Evolutionary conservation across 2,888 invertebrate genomes (phyloP), one percentile per base, ranked within the genome.

Genomic region (Drosophila putrida): DNA sequence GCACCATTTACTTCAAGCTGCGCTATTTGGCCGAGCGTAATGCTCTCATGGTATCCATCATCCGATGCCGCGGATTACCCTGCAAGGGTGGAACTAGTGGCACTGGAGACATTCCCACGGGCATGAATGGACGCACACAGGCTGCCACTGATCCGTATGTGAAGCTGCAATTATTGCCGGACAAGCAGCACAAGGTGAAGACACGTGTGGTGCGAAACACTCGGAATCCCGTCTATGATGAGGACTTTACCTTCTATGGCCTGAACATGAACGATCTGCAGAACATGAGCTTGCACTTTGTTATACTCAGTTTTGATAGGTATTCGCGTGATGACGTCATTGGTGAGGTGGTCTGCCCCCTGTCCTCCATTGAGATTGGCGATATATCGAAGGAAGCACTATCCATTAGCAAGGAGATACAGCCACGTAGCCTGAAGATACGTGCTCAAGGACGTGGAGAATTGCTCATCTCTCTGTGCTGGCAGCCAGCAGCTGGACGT

Each of bases 171-270:
- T 94, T 99, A 39, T 93, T 99, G 78, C 99, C 99, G 0, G 99
- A 99, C 90, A 99, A 99, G 92, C 98, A 98, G 91, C 98, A 99
- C 92, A 98, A 98, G 93, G 98, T 98, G 61, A 99, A 98, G 93
- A 98, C 98, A 69, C 91, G 99, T 64, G 99, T 99, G 8, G 95
- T 99, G 39, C 95, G 99, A 78, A 98, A 99, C 92, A 99, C 99
- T 47, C 95, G 97, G 58, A 97, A 98, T 93, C 99, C 99, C 0
- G 96, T 98, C 1, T 99, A 99, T 93, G 99, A 99, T 90, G 99
- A 99, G 93, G 99, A 99, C 92, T 99, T 99, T 92, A 99, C 99
- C 0, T 99, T 99, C 94, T 99, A 98, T 91, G 99, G 99, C 60
- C 95, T 98, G 87, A 95, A 95, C 53, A 95, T 96, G 79, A 96